These are phyloP conservation scores for Zaprionus nigranus DNA, from an alignment of 1,140 invertebrate genomes.

Conservation along the genomic window DNA sequence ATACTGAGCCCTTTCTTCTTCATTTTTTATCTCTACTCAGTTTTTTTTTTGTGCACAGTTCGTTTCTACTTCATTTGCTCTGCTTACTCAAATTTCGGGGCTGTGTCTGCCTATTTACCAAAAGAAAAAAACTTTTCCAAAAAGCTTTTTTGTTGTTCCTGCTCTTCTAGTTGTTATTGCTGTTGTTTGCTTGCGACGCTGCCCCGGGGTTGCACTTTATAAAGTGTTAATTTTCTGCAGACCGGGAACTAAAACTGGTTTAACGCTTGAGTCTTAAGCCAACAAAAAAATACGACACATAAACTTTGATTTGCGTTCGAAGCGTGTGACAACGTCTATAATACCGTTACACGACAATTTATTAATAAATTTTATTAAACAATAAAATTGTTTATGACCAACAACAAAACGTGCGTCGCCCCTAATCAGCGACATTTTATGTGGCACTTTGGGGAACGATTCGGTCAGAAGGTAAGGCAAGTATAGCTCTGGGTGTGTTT, in stretches of 20 bases:
- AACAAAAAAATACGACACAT: constrained; percentile 2
- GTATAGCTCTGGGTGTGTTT: neutral
- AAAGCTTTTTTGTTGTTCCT: constrained; percentile 22
- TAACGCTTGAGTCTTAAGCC: constrained; percentile 53
- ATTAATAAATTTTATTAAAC: constrained; percentile 79
- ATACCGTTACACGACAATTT: constrained; percentile 60
- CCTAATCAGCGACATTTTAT: constrained; percentile 76
- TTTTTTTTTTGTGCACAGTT: constrained; percentile 35
- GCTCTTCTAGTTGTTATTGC: constrained; percentile 12
- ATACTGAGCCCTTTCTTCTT: constrained; percentile 37
- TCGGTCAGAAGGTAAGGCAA: neutral
- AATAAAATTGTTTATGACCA: constrained; percentile 69
- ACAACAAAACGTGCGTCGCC: constrained; percentile 52
- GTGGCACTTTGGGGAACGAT: constrained; percentile 40
- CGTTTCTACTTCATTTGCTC: constrained; percentile 79
- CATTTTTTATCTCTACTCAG: constrained; percentile 21
- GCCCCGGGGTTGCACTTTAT: constrained; percentile 75
- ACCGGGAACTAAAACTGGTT: constrained; percentile 45
- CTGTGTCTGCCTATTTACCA: constrained; percentile 67
- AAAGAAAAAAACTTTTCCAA: constrained; percentile 56
- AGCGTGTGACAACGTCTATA: constrained; percentile 51
- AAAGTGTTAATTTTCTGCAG: constrained; percentile 72
- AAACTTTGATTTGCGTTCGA: constrained; percentile 59
- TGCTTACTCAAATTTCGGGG: constrained; percentile 77
- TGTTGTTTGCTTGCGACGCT: constrained; percentile 46